These are phyloP conservation scores for Petromus typicus DNA, from an alignment of 2,113 vertebrate species.

Conservation along the genomic window DNA sequence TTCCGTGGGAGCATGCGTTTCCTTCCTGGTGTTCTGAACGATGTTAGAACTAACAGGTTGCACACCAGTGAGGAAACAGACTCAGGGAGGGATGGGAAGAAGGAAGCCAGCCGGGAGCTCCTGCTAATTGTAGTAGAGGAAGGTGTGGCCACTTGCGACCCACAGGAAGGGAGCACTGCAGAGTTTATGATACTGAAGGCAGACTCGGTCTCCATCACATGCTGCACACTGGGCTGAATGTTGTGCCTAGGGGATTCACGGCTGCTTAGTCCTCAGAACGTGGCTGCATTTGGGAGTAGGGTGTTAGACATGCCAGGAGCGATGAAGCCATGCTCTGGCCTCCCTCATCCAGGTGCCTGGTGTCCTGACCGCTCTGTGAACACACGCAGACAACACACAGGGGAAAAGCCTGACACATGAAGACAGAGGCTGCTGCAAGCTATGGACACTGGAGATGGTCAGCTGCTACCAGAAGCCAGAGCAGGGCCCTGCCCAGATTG, in stretches of 20 bases:
- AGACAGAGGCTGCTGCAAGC: neutral
- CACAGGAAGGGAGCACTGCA: too few species aligned
- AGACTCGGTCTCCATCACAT: neutral
- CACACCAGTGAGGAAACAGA: neutral
- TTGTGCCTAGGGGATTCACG: neutral
- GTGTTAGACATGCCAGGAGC: neutral
- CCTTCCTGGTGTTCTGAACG: neutral
- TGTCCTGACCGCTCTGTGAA: neutral
- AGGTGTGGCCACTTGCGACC: neutral
- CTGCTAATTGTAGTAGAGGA: neutral
- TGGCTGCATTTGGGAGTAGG: neutral
- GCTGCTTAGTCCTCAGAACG: neutral
- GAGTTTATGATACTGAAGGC: neutral
- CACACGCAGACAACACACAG: neutral
- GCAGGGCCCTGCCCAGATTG: too few species aligned
- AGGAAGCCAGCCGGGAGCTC: neutral
- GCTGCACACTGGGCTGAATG: neutral
- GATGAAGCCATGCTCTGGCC: neutral
- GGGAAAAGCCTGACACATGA: rapidly evolving
- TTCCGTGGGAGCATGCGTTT: neutral
- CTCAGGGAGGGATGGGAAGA: neutral
- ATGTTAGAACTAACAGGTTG: neutral
- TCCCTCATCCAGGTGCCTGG: neutral
- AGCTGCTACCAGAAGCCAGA: neutral
- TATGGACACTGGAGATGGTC: neutral